phyloP scores from a whole-genome alignment of 53 echinoderm and acorn worm genomes.

The Holothuria scabra region DNA sequence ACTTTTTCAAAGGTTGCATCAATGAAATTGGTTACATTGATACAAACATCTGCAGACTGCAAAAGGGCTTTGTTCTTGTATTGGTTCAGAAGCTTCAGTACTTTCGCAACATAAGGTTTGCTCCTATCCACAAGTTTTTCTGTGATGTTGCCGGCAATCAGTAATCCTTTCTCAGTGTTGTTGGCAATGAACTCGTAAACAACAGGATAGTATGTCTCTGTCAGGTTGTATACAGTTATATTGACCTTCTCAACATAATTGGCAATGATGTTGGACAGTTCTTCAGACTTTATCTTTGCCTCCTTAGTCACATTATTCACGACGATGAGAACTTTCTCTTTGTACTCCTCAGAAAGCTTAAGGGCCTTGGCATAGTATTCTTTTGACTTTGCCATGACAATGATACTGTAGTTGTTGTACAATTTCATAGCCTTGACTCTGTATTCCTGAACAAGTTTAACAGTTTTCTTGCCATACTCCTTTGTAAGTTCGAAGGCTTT shows the following conservation, averaged over 20 bases:
- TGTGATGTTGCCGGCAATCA: slow-evolving; percentile 38
- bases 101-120: slow-evolving; percentile 19
- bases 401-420: slow-evolving; percentile 37
- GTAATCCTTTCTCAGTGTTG: slow-evolving; percentile 22
- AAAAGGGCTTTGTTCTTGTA: slow-evolving; percentile 39
- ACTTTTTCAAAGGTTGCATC: slow-evolving; percentile 50
- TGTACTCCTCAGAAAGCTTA: slow-evolving; percentile 50
- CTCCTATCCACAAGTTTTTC: slow-evolving; percentile 9
- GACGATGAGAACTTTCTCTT: not conserved
- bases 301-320: slow-evolving; percentile 17
- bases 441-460: slow-evolving; percentile 46
- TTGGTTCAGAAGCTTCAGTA: not conserved
- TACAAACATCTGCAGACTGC: slow-evolving; percentile 36
- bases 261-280: slow-evolving; percentile 25
- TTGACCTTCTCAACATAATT: slow-evolving; percentile 59
- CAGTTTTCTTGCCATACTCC: slow-evolving; percentile 45
- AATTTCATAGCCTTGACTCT: slow-evolving; percentile 40
- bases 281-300: not conserved
- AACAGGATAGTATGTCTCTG: slow-evolving; percentile 10
- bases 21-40: slow-evolving; percentile 36
- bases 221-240: not conserved
- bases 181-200: slow-evolving; percentile 19
- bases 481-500: slow-evolving; percentile 47
- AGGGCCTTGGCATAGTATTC: slow-evolving; percentile 46
- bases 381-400: slow-evolving; percentile 23